These are phyloP conservation scores for Rhynchotus rufescens DNA, from an alignment of 2,797 vertebrate genomes.

Conservation along the genomic window DNA sequence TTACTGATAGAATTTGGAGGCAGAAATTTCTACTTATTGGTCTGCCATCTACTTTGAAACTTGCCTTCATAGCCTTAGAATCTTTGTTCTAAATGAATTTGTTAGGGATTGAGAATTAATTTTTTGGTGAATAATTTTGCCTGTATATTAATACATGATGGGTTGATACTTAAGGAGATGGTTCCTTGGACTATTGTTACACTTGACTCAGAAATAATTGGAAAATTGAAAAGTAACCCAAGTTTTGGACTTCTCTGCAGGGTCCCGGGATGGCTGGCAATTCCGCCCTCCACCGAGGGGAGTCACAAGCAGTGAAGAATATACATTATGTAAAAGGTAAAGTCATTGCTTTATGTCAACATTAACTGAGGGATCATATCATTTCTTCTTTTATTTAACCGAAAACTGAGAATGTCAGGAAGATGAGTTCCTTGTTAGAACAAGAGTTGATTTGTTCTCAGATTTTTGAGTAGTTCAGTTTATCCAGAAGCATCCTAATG, in stretches of 20 bases:
- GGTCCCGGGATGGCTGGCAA: conserved; percentile 93
- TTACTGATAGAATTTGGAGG: not conserved
- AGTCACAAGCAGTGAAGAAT: conserved; percentile 98
- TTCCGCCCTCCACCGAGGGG: conserved; percentile 96
- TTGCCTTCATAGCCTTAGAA: not conserved
- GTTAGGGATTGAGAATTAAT: not conserved
- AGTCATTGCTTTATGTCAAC: not conserved
- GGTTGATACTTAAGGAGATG: not conserved
- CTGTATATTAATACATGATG: not conserved
- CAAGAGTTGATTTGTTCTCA: not conserved
- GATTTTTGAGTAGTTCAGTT: not conserved
- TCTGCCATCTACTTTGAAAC: not conserved
- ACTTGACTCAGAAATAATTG: not conserved
- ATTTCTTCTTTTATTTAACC: conserved; percentile 13
- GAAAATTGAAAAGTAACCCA: not conserved
- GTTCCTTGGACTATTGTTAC: not conserved
- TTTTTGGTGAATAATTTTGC: not conserved
- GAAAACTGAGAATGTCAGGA: not conserved
- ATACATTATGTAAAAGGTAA: conserved; percentile 98
- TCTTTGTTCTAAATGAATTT: not conserved
- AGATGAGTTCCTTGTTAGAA: not conserved
- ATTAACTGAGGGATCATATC: not conserved
- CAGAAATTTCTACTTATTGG: not conserved
- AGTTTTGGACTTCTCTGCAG: conserved; percentile 66
- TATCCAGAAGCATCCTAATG: not conserved